Base-by-base conservation (phyloP, 2,888 invertebrate species). In the Archips crataeganus region DNA sequence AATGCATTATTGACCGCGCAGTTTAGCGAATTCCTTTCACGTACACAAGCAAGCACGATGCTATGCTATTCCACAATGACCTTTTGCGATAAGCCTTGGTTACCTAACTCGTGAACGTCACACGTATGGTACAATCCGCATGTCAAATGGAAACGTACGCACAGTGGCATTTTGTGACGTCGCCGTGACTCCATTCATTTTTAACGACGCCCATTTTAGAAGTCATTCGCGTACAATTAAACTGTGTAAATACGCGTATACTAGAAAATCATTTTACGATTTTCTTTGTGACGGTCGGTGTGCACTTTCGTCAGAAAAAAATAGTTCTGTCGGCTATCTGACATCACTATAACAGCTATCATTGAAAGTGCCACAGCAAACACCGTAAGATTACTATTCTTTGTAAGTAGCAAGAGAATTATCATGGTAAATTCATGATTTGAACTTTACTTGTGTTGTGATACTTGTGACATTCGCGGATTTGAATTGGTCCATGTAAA, bases 61-160 rank as follows among this genome's bases (percentile, higher is more conserved):
- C 65, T 49, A 62, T 66, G 61, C 60, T 51, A 51, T 66, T 42
- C 49, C n/a, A 39, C 59, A 49, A 47, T 63, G 63, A 72, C 66
- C 66, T 66, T 57, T 71, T 67, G 5, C 36, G 61, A 63, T 61
- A 61, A 42, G 65, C 36, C 36, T n/a, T 36, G 3, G 66, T 68
- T 72, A 72, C 54, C 45, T 61, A 71, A 67, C 57, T 32, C 45
- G 9, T 57, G 23, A 23, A 63, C 72, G 63, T 72, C 72, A 73
- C 6, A 34, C 10, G 57, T 39, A 39, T 39, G 39, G 6, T 49
- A 47, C 67, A 47, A 34, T 15, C 4, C 13, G 10, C 49, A 57
- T 49, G 63, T 68, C 63, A 73, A 62, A 57, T 39, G 57, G 67
- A 62, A 61, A 34, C 57, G 59, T 49, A 63, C 63, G 65, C 63